Conservation (phyloP, 2,113 vertebrate genomes). For the Neotragus pygmaeus region DNA sequence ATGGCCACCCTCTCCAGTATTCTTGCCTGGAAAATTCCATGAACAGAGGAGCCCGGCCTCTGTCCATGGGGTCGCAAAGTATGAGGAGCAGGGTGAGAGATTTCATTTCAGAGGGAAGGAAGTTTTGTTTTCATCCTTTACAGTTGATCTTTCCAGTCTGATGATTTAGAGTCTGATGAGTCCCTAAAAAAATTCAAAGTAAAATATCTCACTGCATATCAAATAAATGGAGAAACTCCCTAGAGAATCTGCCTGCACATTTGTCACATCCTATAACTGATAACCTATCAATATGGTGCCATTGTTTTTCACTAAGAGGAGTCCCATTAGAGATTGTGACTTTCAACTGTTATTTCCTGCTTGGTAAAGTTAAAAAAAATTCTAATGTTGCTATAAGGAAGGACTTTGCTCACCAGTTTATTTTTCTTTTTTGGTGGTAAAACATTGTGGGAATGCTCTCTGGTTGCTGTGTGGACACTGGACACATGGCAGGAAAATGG, state of each 20-base stretch:
- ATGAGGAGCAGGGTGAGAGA: neutral
- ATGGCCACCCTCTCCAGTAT: neutral
- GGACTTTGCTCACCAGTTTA: neutral
- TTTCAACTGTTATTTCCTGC: slow-evolving; percentile 26
- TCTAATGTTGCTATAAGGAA: neutral
- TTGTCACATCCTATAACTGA: neutral
- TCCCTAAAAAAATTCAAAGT: neutral
- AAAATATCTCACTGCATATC: neutral
- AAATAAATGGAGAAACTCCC: neutral
- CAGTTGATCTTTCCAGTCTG: neutral
- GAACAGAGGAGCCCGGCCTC: neutral
- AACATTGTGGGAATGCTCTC: neutral
- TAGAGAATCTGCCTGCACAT: neutral
- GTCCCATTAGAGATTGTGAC: neutral
- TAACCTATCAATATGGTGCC: neutral
- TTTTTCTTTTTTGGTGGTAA: slow-evolving; percentile 11
- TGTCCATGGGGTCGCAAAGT: neutral
- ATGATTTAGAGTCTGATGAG: neutral
- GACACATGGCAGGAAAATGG: neutral
- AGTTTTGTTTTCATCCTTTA: slow-evolving; percentile 10
- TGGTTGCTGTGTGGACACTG: neutral
- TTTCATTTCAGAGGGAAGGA: neutral
- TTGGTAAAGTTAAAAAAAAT: neutral
- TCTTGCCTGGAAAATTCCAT: neutral
- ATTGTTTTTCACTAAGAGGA: slow-evolving; percentile 16